Evolutionary conservation across 2,888 invertebrate species (phyloP).

Genomic region (Agrochola lychnidis): DNA sequence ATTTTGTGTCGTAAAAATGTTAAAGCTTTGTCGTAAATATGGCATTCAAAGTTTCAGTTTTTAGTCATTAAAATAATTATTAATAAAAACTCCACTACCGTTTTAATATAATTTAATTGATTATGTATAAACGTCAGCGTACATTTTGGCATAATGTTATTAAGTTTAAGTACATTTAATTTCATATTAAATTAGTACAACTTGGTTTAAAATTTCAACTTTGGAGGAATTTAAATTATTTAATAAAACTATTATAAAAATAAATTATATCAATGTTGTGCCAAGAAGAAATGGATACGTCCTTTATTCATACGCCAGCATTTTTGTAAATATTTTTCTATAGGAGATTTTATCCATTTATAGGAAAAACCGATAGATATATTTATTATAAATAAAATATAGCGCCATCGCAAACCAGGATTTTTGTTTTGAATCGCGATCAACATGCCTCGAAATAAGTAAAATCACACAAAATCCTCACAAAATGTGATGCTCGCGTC

Average conservation of each 20-base stretch:
- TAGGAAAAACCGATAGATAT: conserved; percentile 64
- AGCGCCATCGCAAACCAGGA: conserved; percentile 53
- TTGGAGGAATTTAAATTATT: conserved; percentile 26
- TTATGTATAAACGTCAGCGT: not conserved
- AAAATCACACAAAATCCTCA: no score
- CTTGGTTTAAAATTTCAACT: not conserved
- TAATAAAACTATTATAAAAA: conserved; percentile 37
- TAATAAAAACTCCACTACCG: conserved; percentile 30
- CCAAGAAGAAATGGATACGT: conserved; percentile 76
- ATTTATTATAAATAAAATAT: conserved; percentile 52
- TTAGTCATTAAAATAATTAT: not conserved
- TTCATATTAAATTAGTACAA: conserved; percentile 4
- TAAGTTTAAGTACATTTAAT: conserved; percentile 12
- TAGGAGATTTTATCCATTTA: conserved; percentile 78
- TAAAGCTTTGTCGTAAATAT: conserved; percentile 56
- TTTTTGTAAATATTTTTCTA: conserved; percentile 82
- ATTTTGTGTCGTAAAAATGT: conserved; percentile 60
- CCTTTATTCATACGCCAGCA: conserved; percentile 74
- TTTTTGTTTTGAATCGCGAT: conserved; percentile 36
- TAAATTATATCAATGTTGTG: conserved; percentile 77
- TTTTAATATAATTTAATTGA: conserved; percentile 5
- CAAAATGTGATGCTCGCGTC: not conserved
- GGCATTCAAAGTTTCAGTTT: conserved; percentile 37
- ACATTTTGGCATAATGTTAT: conserved; percentile 38
- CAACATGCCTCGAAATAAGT: conserved; percentile 17